Evolutionary conservation across 2,888 invertebrate species (phyloP).

Genomic region (Harpalus rubripes): DNA sequence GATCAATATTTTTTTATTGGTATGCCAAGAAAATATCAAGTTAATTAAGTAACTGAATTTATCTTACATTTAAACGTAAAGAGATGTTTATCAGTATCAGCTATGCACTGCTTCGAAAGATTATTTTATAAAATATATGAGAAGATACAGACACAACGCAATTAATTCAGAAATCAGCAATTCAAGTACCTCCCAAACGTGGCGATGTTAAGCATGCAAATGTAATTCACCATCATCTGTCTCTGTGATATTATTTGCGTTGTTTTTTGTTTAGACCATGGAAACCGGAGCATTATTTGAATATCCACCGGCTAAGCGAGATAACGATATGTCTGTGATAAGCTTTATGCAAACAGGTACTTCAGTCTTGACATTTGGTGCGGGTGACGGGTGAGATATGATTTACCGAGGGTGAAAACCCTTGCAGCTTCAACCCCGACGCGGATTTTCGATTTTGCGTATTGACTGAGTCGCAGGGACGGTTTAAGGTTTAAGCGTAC

Average conservation of each 20-base stretch:
- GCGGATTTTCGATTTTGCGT: constrained; percentile 50
- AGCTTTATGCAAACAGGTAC: constrained; percentile 55
- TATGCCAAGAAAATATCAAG: no score
- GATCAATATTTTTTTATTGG: constrained; percentile 1
- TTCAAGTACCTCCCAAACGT: constrained; percentile 25
- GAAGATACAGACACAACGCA: background rate
- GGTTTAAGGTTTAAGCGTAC: background rate
- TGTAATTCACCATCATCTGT: constrained; percentile 37
- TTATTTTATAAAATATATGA: background rate
- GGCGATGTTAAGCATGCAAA: constrained; percentile 27
- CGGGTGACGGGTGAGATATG: constrained; percentile 40
- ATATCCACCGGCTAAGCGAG: constrained; percentile 42
- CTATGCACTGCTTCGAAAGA: no score
- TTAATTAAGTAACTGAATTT: no score
- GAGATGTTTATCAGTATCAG: no score
- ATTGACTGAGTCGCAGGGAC: constrained; percentile 20
- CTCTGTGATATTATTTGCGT: constrained; percentile 31
- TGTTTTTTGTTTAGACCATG: constrained; percentile 31
- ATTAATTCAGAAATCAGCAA: constrained; percentile 48
- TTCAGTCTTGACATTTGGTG: constrained; percentile 56
- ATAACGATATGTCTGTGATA: constrained; percentile 58
- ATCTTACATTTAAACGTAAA: no score
- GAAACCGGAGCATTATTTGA: constrained; percentile 41
- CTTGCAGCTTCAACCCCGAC: constrained; percentile 37
- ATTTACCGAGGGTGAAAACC: constrained; percentile 49